Evolutionary conservation across 2,113 vertebrate genomes (phyloP).

Genomic region (Lates calcarifer): DNA sequence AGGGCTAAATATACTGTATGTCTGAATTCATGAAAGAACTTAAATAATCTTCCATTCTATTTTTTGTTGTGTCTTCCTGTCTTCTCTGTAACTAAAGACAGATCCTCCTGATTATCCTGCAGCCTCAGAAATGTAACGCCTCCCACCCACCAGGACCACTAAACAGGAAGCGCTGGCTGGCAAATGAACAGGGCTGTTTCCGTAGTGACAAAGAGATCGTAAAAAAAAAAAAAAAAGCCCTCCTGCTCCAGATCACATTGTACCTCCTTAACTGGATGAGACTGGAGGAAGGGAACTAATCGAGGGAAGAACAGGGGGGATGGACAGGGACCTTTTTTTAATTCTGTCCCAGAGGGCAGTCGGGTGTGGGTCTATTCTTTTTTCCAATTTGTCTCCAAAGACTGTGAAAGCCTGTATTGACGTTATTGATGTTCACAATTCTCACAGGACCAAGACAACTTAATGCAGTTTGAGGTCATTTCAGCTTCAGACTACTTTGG

Average conservation of each 20-base stretch:
- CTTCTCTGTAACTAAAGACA: conserved; percentile 20
- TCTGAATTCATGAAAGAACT: not conserved
- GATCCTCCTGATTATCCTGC: conserved; percentile 37
- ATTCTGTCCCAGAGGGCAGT: conserved; percentile 38
- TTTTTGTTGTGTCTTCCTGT: conserved; percentile 15
- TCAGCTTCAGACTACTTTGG: not conserved
- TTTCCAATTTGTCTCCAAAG: conserved; percentile 18
- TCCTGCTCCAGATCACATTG: conserved; percentile 39
- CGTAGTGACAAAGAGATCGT: conserved; percentile 30
- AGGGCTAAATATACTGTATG: not conserved
- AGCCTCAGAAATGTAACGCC: conserved; percentile 13
- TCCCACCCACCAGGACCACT: conserved; percentile 46
- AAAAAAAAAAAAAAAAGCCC: conserved; percentile 24
- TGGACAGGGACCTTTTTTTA: conserved; percentile 34
- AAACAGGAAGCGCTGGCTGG: conserved; percentile 69
- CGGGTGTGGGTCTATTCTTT: not conserved
- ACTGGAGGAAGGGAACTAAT: conserved; percentile 45
- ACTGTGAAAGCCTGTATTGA: conserved; percentile 36
- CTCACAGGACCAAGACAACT: conserved; percentile 8
- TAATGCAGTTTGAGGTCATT: conserved; percentile 36
- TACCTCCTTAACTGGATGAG: conserved; percentile 43
- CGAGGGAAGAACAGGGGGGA: conserved; percentile 15
- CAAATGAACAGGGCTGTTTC: conserved; percentile 64
- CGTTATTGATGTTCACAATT: conserved; percentile 49
- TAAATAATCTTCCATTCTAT: not conserved